Base-by-base conservation (phyloP, 1,140 invertebrate genomes). In the Leucophenga varia region DNA sequence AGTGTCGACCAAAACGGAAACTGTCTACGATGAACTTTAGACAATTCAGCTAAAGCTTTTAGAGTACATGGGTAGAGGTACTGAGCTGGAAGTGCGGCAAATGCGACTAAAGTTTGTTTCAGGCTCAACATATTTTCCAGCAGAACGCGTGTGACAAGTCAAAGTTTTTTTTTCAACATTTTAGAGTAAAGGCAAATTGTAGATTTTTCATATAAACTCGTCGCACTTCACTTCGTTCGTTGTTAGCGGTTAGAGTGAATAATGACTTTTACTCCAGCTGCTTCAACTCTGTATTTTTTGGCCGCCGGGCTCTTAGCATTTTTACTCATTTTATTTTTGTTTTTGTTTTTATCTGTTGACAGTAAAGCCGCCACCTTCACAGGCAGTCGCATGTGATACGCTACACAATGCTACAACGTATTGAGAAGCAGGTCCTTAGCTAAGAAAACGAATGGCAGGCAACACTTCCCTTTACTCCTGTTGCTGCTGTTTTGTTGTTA, bases 91-190 rank as follows among this genome's bases (percentile, higher is more conserved):
- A 5, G 10, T 10, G 22, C 22, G 5, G 22, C 5, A 25, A 25
- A 10, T 10, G 22, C 5, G 22, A 10, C 22, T 25, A 25, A 25
- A 25, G 22, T 25, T 25, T 25, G 22, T 25, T 10, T 6, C n/a
- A 25, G 22, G 22, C 22, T 25, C 22, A 25, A 25, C 22, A 25
- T 25, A 25, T 25, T 25, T 25, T 25, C 22, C 22, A 35, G 6
- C 32, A 35, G 49, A 49, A 51, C 57, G 54, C 57, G 54, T 61
- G 59, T 65, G 63, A 63, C 63, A 67, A 59, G 59, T 52, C 61
- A 65, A 65, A 65, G 63, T 67, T 68, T 67, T 67, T 67, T 67
- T 67, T 57, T 53, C 63, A 34, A 47, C 50, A 58, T 37, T 43
- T 21, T 30, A 13, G 30, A 36, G 17, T 31, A 18, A 34, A 43